Evolutionary conservation across 1,140 invertebrate genomes (phyloP), one percentile per base, ranked within the genome.

Genomic region (Hylaeus volcanicus): DNA sequence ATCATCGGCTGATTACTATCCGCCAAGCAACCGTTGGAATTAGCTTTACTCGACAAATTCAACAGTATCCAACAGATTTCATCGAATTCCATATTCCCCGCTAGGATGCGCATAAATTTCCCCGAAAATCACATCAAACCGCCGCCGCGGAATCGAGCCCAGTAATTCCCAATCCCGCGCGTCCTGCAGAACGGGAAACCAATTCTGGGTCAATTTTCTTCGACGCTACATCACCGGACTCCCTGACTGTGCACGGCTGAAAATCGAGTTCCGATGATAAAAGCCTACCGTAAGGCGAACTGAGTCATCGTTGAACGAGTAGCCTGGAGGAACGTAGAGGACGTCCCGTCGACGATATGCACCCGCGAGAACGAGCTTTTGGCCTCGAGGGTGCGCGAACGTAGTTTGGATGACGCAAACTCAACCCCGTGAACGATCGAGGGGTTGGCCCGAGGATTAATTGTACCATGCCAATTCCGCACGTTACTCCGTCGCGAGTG

Each of bases 381-480:
- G 41, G 14, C 45, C 45, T 12, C 14, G 64, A 48, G 64, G 64
- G 39, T 65, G 43, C 14, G 1, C n/a, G 26, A 9, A 4, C 51
- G 51, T 26, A 26, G 26, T 26, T 26, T 26, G 26, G 26, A 26
- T 26, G 26, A 45, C 37, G 41, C 12, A 43, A 12, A 48, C n/a
- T 37, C 12, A 14, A 48, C 51, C n/a, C 15, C 69, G 37, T n/a
- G 39, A 56, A 15, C 65, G 53, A 15, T 15, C 58, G 58, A 71
- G 74, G 70, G 55, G 51, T 51, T 60, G 15, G 43, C 15, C 60
- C 63, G 43, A 45, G 15, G 81, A 73, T 82, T 73, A 82, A 79
- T 82, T 61, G 76, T 41, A 48, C 1, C 63, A 9, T n/a, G 72
- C 37, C 41, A 79, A 82, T 82, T 56, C 15, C 37, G 41, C 43